Base-by-base conservation (phyloP, 2,113 vertebrate species). In the Pseudonaja textilis region DNA sequence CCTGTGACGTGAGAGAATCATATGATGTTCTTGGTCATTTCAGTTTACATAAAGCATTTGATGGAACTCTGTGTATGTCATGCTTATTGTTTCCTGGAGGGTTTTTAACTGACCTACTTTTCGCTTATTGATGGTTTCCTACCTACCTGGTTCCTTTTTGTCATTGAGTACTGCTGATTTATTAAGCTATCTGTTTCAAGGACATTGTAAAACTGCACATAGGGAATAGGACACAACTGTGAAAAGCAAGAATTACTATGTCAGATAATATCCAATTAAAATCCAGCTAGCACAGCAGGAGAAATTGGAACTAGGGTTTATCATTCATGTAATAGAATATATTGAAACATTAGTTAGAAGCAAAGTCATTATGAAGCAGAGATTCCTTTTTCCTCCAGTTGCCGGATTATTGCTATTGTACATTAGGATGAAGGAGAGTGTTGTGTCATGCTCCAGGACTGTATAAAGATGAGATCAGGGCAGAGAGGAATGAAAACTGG, bases 191-290 rank as follows among this genome's bases (percentile, higher is more conserved):
- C 94, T 91, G 94, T 92, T 96, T 96, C 95, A 96, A 97, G 97
- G 97, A 94, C 96, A 85, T 54, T 26, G 91, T 94, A 96, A 95
- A 94, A 96, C 59, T 94, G 91, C 96, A 1, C 93, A 94, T 92
- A 94, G 96, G 96, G 95, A 93, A 96, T 96, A 95, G 93, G 94
- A 89, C 91, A 95, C 96, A 95, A 88, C 94, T 91, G 94, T 96
- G 94, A 95, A 93, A 96, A 96, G 96, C 93, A 96, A 3, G 92
- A 97, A 96, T 96, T 95, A 96, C 95, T 95, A 93, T 93, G 96
- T 96, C 96, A 94, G 95, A 95, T 96, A 96, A 96, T 91, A 90
- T 95, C 96, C 96, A 97, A 96, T 97, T 97, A 97, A 96, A 97
- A 95, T 93, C 93, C 93, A 96, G 97, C 95, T 91, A 95, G 93